Evolutionary conservation across 2,113 vertebrate species (phyloP).

Genomic region (Zonotrichia leucophrys): DNA sequence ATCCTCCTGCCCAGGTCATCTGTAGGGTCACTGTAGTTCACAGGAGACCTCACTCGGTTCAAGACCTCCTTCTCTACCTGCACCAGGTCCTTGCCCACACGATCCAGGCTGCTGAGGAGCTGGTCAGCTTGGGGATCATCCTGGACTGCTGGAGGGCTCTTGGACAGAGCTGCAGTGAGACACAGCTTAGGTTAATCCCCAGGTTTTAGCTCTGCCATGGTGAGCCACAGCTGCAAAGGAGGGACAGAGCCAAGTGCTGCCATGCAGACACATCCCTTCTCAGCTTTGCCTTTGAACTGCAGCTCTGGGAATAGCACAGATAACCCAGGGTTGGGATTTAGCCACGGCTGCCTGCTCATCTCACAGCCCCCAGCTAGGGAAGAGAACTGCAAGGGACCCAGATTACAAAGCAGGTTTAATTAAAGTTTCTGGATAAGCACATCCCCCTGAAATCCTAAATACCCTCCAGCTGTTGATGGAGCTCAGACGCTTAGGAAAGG

Average conservation of each 20-base stretch:
- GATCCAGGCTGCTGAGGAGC: conserved; percentile 75
- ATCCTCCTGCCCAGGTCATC: conserved; percentile 81
- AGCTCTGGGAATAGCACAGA: background rate
- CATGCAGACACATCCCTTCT: background rate
- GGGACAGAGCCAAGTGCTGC: background rate
- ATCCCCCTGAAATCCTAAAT: background rate
- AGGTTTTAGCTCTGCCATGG: background rate
- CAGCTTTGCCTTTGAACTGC: background rate
- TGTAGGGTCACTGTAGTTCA: conserved; percentile 74
- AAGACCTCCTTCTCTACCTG: conserved; percentile 76
- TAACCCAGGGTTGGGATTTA: background rate
- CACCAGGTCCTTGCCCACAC: conserved; percentile 75
- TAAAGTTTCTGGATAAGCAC: background rate
- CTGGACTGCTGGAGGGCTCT: background rate
- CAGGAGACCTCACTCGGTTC: conserved; percentile 77
- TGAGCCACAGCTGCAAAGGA: background rate
- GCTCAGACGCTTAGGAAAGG: background rate
- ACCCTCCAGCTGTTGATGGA: background rate
- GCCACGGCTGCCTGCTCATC: background rate
- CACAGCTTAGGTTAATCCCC: background rate
- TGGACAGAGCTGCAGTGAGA: conserved; percentile 34
- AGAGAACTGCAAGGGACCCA: background rate
- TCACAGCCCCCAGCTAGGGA: background rate
- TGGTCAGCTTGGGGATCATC: conserved; percentile 73
- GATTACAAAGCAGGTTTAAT: background rate